Percentiles rank a stretch among this genome's conserved stretches.
phyloP scores from a whole-genome alignment of 2,888 invertebrate genomes.

The Rhingia rostrata region DNA sequence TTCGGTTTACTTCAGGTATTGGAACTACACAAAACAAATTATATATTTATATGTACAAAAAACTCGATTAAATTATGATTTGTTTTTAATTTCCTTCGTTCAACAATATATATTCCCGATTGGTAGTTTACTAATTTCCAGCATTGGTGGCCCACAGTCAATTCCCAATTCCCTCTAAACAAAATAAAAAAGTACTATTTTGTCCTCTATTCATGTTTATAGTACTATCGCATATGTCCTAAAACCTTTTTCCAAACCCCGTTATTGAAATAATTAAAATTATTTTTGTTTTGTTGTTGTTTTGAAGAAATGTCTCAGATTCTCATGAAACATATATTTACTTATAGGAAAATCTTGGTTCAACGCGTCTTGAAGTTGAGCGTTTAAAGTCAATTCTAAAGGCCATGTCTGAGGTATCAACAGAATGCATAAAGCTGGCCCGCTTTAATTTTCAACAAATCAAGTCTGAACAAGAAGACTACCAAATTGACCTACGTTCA shows the following conservation, averaged over 20 bases:
- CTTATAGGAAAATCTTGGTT: slow-evolving; percentile 88
- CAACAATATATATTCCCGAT: slow-evolving; percentile 31
- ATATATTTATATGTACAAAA: slow-evolving; percentile 25
- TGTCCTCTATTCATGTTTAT: slow-evolving; percentile 41
- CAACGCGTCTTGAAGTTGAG: slow-evolving; percentile 87
- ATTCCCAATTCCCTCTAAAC: slow-evolving; percentile 22
- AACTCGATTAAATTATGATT: neutral
- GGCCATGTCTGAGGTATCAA: slow-evolving; percentile 85
- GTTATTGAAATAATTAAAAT: neutral
- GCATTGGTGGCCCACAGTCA: slow-evolving; percentile 73
- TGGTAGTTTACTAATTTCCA: slow-evolving; percentile 62
- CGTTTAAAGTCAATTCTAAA: slow-evolving; percentile 85
- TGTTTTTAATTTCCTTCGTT: slow-evolving; percentile 26
- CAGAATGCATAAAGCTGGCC: slow-evolving; percentile 85
- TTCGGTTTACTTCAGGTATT: slow-evolving; percentile 76
- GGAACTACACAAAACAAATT: slow-evolving; percentile 62
- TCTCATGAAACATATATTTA: slow-evolving; percentile 17
- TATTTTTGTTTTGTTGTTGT: neutral
- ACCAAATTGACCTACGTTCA: slow-evolving; percentile 84
- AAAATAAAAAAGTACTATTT: slow-evolving; percentile 3
- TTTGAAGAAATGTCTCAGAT: neutral
- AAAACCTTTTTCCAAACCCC: neutral
- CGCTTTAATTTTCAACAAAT: slow-evolving; percentile 85
- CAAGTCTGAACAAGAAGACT: slow-evolving; percentile 84
- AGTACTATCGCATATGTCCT: slow-evolving; percentile 24